Evolutionary conservation across 1,140 invertebrate species (phyloP), one percentile per base, ranked within the genome.

Genomic region (Phymastichus coffea): DNA sequence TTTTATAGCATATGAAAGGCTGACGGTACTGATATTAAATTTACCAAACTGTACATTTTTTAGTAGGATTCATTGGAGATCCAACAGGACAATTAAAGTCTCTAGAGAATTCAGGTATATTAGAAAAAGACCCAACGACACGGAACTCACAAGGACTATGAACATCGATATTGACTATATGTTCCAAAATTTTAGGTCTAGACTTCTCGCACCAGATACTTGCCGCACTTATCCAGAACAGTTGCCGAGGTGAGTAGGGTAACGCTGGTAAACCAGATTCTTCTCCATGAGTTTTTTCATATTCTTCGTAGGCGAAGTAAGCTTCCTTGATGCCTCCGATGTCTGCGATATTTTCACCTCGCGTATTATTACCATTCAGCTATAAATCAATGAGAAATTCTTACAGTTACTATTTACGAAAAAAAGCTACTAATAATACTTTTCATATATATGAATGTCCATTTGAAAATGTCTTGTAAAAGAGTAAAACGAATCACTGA

Each of bases 91-190:
- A n/a, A n/a, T n/a, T n/a, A n/a, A n/a, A n/a, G n/a, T n/a, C n/a
- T n/a, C n/a, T n/a, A n/a, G n/a, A n/a, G n/a, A n/a, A n/a, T n/a
- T n/a, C n/a, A n/a, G n/a, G n/a, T n/a, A 92, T 89, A 74, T 98
- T 98, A 37, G 92, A 92, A n/a, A 97, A 77, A 1, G 94, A 91
- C 4, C 94, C 94, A 43, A 91, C 81, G 1, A 97, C 92, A 35
- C 94, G 86, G 82, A 89, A 94, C 57, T 86, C 82, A 15, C 87
- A 87, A 0, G 90, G 91, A n/a, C 90, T 90, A 71, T 93, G 90
- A 63, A 85, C 83, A 54, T 91, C 84, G 44, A 88, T 90, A 3
- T 28, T 3, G 62, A 91, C 86, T 38, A 87, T 79, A 54, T 80
- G 59, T n/a, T 61, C 52, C n/a, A 65, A 43, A n/a, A 74, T 71